Evolutionary conservation across 2,888 invertebrate genomes (phyloP).

Genomic region (Dendrolimus pini): DNA sequence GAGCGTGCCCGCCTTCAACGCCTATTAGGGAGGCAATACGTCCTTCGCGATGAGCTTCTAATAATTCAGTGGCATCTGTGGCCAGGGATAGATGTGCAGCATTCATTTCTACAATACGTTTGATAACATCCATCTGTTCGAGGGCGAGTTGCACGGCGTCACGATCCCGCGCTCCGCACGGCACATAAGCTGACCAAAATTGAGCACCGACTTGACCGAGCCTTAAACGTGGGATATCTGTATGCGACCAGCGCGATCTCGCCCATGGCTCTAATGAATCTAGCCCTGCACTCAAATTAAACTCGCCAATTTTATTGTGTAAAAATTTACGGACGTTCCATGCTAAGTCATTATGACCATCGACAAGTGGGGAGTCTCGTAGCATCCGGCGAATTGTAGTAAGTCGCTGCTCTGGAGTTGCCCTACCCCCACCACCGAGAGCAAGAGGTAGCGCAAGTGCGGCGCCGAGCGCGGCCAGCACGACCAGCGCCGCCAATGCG

Average conservation of each 20-base stretch:
- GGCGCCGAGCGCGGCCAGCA: slow-evolving; percentile 76
- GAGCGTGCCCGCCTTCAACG: slow-evolving; percentile 94
- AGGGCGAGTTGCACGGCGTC: slow-evolving; percentile 90
- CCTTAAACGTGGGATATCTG: slow-evolving; percentile 90
- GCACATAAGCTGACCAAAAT: slow-evolving; percentile 93
- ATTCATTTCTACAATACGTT: slow-evolving; percentile 83
- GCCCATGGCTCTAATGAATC: slow-evolving; percentile 88
- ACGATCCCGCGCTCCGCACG: slow-evolving; percentile 88
- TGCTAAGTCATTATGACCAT: slow-evolving; percentile 91
- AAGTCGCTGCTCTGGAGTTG: slow-evolving; percentile 79
- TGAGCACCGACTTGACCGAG: slow-evolving; percentile 93
- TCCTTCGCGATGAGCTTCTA: slow-evolving; percentile 84
- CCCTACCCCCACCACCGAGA: slow-evolving; percentile 63
- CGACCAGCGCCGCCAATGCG: slow-evolving; percentile 76
- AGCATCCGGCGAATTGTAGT: slow-evolving; percentile 80
- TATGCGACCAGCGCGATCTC: slow-evolving; percentile 93
- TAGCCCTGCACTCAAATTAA: slow-evolving; percentile 81
- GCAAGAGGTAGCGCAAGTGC: slow-evolving; percentile 77
- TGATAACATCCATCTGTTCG: slow-evolving; percentile 91
- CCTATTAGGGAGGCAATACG: slow-evolving; percentile 93
- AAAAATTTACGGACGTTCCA: slow-evolving; percentile 94
- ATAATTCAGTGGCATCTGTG: slow-evolving; percentile 81
- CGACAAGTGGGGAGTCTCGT: slow-evolving; percentile 82
- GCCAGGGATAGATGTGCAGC: slow-evolving; percentile 84
- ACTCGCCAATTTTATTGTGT: slow-evolving; percentile 84